Percentiles rank a stretch among this genome's conserved stretches.
phyloP scores from a whole-genome alignment of 1,140 invertebrate genomes.

The Prorops nasuta region DNA sequence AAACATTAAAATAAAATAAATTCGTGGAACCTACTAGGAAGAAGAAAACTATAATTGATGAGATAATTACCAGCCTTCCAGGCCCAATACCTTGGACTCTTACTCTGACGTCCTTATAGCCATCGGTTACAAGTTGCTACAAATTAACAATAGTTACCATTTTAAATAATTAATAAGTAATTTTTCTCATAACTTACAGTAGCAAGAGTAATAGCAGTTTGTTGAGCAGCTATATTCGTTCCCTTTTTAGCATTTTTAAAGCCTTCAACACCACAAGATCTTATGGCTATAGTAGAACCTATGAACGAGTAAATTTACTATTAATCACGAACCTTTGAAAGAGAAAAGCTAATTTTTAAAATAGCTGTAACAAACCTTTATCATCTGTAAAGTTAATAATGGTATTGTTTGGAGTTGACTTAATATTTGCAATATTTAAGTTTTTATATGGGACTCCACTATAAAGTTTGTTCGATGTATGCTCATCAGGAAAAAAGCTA shows the following conservation, averaged over 20 bases:
- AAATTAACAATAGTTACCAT: no score
- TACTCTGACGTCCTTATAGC: slow-evolving; percentile 73
- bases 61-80: slow-evolving; percentile 78
- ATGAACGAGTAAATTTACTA: background rate
- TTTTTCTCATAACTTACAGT: slow-evolving; percentile 56
- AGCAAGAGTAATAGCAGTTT: slow-evolving; percentile 78
- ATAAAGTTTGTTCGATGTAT: slow-evolving; percentile 72
- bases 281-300: slow-evolving; percentile 61
- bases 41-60: no score
- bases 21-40: no score
- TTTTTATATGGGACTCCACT: slow-evolving; percentile 76
- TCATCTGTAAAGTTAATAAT: slow-evolving; percentile 72
- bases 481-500: slow-evolving; percentile 71
- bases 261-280: slow-evolving; percentile 85
- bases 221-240: slow-evolving; percentile 94
- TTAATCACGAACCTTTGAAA: background rate
- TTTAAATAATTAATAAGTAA: no score
- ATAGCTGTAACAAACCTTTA: slow-evolving; percentile 56
- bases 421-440: slow-evolving; percentile 79
- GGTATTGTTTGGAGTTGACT: slow-evolving; percentile 83
- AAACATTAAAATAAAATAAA: slow-evolving; percentile 15
- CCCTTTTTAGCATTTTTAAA: slow-evolving; percentile 94
- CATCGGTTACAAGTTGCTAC: slow-evolving; percentile 72
- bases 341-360: slow-evolving; percentile 1
- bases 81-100: slow-evolving; percentile 79